These are phyloP conservation scores for Saxicola maurus DNA, from an alignment of 2,797 vertebrate species.

Conservation along the genomic window DNA sequence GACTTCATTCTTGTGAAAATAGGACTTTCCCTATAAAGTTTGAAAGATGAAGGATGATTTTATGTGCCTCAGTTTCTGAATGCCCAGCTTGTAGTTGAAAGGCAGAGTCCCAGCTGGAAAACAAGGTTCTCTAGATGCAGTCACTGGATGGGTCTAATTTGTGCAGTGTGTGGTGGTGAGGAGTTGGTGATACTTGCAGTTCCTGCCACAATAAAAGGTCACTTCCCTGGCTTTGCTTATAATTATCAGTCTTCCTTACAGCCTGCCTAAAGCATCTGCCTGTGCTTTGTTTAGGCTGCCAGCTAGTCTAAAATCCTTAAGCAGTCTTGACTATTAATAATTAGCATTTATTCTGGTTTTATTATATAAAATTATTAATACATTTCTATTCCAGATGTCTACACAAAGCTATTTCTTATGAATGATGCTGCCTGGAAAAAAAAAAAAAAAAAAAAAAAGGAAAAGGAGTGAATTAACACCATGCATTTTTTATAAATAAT, in stretches of 20 bases:
- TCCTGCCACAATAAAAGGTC: not conserved
- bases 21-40: not conserved
- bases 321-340: not conserved
- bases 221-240: not conserved
- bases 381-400: constrained; percentile 8
- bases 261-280: not conserved
- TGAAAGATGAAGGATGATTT: not conserved
- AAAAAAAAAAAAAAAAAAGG: not conserved
- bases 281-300: not conserved
- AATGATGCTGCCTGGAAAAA: constrained; percentile 39
- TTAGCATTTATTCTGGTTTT: constrained; percentile 18
- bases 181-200: not conserved
- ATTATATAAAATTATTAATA: not conserved
- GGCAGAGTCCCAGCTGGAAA: not conserved
- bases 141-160: not conserved
- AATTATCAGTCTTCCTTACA: not conserved
- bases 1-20: not conserved
- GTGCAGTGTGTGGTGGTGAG: not conserved
- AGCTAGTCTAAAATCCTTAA: not conserved
- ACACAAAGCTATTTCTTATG: not conserved
- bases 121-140: not conserved
- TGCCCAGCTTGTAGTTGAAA: not conserved
- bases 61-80: not conserved
- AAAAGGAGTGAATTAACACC: constrained; percentile 37
- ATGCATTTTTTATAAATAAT: constrained; percentile 50